phyloP scores from a whole-genome alignment of 2,888 invertebrate species.

The Teleogryllus oceanicus region DNA sequence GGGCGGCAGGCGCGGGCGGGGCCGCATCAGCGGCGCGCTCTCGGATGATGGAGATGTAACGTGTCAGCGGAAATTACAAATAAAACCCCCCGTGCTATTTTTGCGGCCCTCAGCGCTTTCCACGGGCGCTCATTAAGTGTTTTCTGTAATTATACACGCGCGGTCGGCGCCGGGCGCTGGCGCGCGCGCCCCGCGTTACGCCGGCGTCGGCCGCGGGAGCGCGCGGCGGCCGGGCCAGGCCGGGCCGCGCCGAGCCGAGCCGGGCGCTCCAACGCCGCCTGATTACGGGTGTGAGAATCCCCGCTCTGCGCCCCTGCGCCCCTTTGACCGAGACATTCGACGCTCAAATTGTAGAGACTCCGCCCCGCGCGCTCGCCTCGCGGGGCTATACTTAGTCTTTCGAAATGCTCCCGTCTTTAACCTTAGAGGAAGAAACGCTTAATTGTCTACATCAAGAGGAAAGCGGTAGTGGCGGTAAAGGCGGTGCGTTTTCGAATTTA shows the following conservation, averaged over 20 bases:
- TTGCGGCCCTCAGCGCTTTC: constrained; percentile 18
- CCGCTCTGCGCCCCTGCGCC: not conserved
- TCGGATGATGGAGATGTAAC: not conserved
- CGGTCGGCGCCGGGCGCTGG: not conserved
- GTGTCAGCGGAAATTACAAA: constrained; percentile 18
- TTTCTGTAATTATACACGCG: constrained; percentile 18
- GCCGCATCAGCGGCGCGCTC: not conserved
- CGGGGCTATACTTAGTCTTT: not conserved
- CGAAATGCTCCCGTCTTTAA: constrained; percentile 18
- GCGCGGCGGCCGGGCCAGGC: not conserved
- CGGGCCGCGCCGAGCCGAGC: not conserved
- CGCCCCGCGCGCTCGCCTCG: not conserved
- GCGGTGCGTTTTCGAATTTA: not conserved
- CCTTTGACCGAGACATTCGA: not conserved
- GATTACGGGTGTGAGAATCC: not conserved
- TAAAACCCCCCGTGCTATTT: not conserved
- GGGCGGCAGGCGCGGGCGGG: not conserved
- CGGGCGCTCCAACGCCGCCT: not conserved
- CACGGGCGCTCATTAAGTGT: constrained; percentile 1
- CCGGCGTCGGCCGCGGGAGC: not conserved
- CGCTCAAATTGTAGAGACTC: not conserved
- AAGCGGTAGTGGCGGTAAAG: not conserved
- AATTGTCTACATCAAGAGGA: not conserved
- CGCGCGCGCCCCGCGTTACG: not conserved
- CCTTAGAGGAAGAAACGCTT: not conserved